Evolutionary conservation across 2,797 vertebrate species (phyloP).

Genomic region (Oophaga sylvatica): DNA sequence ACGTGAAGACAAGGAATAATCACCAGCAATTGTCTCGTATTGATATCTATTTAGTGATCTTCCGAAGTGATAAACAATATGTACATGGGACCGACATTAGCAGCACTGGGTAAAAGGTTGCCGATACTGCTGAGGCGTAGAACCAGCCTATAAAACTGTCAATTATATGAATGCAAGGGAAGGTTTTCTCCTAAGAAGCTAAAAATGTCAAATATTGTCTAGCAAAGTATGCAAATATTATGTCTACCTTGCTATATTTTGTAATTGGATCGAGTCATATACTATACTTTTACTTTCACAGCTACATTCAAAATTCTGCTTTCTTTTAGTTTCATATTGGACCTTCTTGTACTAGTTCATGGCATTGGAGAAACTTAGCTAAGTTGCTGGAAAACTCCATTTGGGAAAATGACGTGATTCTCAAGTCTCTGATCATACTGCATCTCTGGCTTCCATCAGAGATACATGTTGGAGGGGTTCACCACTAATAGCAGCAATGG

Average conservation of each 20-base stretch:
- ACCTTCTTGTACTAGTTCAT: neutral
- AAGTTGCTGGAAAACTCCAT: neutral
- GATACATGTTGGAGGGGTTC: too few species aligned
- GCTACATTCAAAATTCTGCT: neutral
- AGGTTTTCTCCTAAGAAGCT: neutral
- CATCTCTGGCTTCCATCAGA: too few species aligned
- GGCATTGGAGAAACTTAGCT: neutral
- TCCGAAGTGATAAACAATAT: conserved; percentile 46
- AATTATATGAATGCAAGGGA: neutral
- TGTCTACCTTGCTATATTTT: neutral
- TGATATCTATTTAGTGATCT: conserved; percentile 62
- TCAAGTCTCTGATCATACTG: too few species aligned
- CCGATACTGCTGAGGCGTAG: conserved; percentile 20
- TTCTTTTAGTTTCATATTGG: neutral
- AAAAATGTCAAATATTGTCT: neutral
- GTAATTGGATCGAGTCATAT: neutral
- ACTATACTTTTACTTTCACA: neutral
- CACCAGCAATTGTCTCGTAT: conserved; percentile 59
- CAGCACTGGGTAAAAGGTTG: conserved; percentile 47
- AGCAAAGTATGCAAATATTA: neutral
- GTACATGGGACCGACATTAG: conserved; percentile 44
- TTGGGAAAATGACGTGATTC: neutral
- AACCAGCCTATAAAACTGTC: neutral
- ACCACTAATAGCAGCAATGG: too few species aligned
- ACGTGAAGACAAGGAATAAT: conserved; percentile 55